These are phyloP conservation scores for Corythaixoides concolor DNA, from an alignment of 2,113 vertebrate genomes.

Conservation along the genomic window DNA sequence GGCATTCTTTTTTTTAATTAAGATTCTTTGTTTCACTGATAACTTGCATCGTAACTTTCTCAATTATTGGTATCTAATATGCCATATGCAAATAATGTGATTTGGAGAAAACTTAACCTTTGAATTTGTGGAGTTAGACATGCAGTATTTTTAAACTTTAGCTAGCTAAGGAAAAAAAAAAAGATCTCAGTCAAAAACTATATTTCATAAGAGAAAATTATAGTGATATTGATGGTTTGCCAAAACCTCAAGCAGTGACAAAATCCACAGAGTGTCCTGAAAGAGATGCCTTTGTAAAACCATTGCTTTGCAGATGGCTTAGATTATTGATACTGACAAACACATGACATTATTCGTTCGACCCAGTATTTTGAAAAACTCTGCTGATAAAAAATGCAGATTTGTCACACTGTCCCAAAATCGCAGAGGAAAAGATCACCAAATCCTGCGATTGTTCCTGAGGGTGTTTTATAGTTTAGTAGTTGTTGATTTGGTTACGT, in stretches of 20 bases:
- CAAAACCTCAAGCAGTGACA: slow-evolving; percentile 92
- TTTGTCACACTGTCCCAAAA: slow-evolving; percentile 54
- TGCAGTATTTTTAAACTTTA: slow-evolving; percentile 41
- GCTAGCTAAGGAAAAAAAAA: background rate
- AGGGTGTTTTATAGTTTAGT: slow-evolving; percentile 35
- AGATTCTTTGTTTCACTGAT: background rate
- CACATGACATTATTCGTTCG: slow-evolving; percentile 81
- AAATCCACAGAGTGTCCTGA: slow-evolving; percentile 89
- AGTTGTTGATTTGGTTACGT: slow-evolving; percentile 40
- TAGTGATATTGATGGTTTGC: slow-evolving; percentile 82
- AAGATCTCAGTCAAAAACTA: slow-evolving; percentile 66
- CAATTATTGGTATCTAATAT: background rate
- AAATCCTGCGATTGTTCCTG: slow-evolving; percentile 60
- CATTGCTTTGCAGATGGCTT: slow-evolving; percentile 86
- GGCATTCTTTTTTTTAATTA: background rate
- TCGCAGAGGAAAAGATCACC: slow-evolving; percentile 47
- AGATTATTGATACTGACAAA: slow-evolving; percentile 87
- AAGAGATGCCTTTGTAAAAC: slow-evolving; percentile 85
- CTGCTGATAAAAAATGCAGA: slow-evolving; percentile 71
- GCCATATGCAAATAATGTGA: background rate
- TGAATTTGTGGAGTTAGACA: background rate
- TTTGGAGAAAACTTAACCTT: slow-evolving; percentile 21
- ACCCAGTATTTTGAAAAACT: slow-evolving; percentile 70
- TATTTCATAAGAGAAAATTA: slow-evolving; percentile 86
- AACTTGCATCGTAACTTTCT: background rate